These are phyloP conservation scores for Eupsittula cactorum DNA, from an alignment of 2,113 vertebrate species.

Conservation along the genomic window DNA sequence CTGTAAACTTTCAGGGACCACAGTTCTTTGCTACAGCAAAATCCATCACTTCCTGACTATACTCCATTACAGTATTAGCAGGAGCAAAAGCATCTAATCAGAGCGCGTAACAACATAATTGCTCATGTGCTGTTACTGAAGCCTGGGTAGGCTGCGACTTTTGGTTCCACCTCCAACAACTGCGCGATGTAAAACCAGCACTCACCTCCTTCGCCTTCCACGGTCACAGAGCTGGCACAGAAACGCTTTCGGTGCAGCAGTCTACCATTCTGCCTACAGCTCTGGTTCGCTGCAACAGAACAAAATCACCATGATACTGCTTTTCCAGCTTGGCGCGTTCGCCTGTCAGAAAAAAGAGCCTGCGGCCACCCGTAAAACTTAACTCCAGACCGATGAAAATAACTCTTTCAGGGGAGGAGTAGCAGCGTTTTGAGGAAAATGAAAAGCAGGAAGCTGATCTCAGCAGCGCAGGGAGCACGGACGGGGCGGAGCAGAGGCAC, in stretches of 20 bases:
- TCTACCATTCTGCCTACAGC: conserved; percentile 57
- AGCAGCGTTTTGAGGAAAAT: conserved; percentile 22
- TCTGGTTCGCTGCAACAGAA: conserved; percentile 42
- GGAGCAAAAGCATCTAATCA: background rate
- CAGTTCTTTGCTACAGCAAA: background rate
- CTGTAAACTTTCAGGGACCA: background rate
- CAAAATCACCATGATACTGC: conserved; percentile 23
- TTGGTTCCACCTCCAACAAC: background rate
- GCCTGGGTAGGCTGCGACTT: background rate
- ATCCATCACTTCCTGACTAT: conserved; percentile 2
- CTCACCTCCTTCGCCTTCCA: conserved; percentile 52
- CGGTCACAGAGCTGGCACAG: conserved; percentile 57
- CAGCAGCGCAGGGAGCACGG: conserved; percentile 67
- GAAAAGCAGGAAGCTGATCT: conserved; percentile 79
- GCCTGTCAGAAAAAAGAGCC: background rate
- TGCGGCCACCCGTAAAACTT: background rate
- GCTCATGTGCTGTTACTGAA: background rate
- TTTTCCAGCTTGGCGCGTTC: background rate
- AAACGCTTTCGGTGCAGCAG: conserved; percentile 37
- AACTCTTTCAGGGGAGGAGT: conserved; percentile 66
- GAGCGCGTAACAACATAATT: background rate
- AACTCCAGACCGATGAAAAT: conserved; percentile 53
- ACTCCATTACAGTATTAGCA: background rate
- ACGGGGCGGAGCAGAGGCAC: conserved; percentile 72
- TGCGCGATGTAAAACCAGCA: background rate